Evolutionary conservation across 1,140 invertebrate species (phyloP), one percentile per base, ranked within the genome.

Genomic region (Plutomurus gul): DNA sequence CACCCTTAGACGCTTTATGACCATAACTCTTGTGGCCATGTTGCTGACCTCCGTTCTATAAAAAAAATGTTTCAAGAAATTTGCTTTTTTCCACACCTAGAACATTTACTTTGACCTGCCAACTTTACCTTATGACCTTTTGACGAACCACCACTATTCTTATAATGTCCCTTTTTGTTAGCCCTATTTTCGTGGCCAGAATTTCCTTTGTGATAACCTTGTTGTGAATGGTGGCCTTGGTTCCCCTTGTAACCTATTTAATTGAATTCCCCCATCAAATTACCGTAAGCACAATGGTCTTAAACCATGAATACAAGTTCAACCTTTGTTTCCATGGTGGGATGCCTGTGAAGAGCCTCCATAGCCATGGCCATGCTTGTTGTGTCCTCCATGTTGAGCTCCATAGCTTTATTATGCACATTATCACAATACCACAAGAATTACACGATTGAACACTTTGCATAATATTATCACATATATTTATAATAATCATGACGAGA

Each of bases 41-140:
- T 20, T 82, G 78, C 16, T 82, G 78, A 7, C 81, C 81, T n/a
- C 81, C 81, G 51, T 72, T 20, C n/a, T n/a, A n/a, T n/a, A n/a
- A n/a, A n/a, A n/a, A n/a, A n/a, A n/a, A n/a, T n/a, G n/a, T n/a
- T n/a, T n/a, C n/a, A n/a, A n/a, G n/a, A n/a, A n/a, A n/a, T n/a
- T n/a, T n/a, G n/a, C n/a, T n/a, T n/a, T n/a, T n/a, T n/a, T n/a
- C n/a, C n/a, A n/a, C n/a, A n/a, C n/a, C n/a, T n/a, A n/a, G n/a
- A n/a, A n/a, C n/a, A n/a, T n/a, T n/a, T n/a, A n/a, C n/a, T n/a
- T n/a, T n/a, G n/a, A n/a, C n/a, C n/a, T n/a, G n/a, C n/a, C n/a
- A n/a, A n/a, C n/a, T n/a, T n/a, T n/a, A n/a, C n/a, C 33, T 79
- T 79, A 33, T 78, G 49, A 18, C 81, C 81, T 43, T 82, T 82